phyloP scores from a whole-genome alignment of 2,888 invertebrate genomes.

The Drosophila mimica region DNA sequence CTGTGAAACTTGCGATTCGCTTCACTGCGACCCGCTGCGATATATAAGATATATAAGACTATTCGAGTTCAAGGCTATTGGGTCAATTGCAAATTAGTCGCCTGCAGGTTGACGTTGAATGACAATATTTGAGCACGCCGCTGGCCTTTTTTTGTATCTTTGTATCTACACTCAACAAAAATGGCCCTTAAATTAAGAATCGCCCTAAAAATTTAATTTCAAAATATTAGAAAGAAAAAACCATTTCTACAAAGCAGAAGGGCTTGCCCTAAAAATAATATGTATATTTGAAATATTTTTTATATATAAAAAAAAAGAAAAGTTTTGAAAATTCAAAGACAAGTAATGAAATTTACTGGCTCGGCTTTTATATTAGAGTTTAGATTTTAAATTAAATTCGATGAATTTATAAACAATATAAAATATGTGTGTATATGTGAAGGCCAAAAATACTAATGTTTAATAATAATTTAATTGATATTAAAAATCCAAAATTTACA shows the following conservation, averaged over 20 bases:
- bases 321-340: not conserved
- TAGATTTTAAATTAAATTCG: not conserved
- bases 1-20: constrained; percentile 45
- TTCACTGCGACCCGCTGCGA: constrained; percentile 25
- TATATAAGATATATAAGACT: not conserved
- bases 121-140: constrained; percentile 64
- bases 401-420: not conserved
- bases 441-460: not conserved
- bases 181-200: not conserved
- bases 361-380: too few relatives aligned
- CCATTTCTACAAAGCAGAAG: not conserved
- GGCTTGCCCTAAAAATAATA: not conserved
- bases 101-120: constrained; percentile 79
- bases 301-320: not conserved
- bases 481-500: too few relatives aligned
- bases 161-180: constrained; percentile 9
- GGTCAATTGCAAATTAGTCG: constrained; percentile 77
- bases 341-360: not conserved
- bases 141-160: constrained; percentile 24
- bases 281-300: not conserved
- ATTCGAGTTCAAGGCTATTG: constrained; percentile 81
- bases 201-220: not conserved
- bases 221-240: not conserved
- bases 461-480: too few relatives aligned
- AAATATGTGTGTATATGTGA: not conserved